Evolutionary conservation across 64 coral and sea anemone genomes (phyloP).

Genomic region (Cladopsammia gracilis): DNA sequence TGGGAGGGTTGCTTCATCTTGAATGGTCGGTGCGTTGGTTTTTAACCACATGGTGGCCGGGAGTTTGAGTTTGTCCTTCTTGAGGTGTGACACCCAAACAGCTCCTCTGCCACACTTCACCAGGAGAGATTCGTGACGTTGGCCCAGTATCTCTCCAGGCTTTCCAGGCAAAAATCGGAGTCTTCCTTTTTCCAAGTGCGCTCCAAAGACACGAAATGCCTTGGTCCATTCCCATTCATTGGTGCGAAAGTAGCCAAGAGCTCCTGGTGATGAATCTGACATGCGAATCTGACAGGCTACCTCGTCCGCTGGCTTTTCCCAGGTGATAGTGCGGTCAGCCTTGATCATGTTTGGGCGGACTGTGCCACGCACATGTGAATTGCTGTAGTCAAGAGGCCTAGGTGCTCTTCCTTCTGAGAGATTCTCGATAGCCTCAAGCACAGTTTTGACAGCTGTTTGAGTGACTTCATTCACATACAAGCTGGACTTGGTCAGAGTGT

Average conservation of each 20-base stretch:
- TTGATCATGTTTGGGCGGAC: constrained; percentile 60
- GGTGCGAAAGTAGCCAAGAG: constrained; percentile 28
- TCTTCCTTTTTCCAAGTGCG: too few species aligned
- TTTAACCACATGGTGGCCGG: constrained; percentile 66
- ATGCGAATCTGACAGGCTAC: constrained; percentile 73
- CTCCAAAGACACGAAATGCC: constrained; percentile 12
- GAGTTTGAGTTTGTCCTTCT: constrained; percentile 78
- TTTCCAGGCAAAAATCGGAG: neutral
- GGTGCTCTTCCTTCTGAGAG: constrained; percentile 22
- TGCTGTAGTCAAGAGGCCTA: constrained; percentile 49
- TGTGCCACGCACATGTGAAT: constrained; percentile 53
- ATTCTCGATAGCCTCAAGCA: constrained; percentile 56
- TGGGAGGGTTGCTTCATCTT: constrained; percentile 15
- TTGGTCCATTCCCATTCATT: constrained; percentile 22
- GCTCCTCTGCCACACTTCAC: constrained; percentile 69
- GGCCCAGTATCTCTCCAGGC: constrained; percentile 75
- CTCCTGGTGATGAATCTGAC: constrained; percentile 84
- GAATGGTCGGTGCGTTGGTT: neutral
- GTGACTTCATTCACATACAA: constrained; percentile 84
- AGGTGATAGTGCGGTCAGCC: constrained; percentile 68
- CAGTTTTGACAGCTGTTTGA: constrained; percentile 61
- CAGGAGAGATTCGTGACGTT: constrained; percentile 56
- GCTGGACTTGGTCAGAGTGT: constrained; percentile 86
- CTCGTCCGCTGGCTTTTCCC: constrained; percentile 75
- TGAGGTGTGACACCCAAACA: constrained; percentile 80